phyloP scores from a whole-genome alignment of 2,797 vertebrate genomes.

The Sarcoramphus papa region DNA sequence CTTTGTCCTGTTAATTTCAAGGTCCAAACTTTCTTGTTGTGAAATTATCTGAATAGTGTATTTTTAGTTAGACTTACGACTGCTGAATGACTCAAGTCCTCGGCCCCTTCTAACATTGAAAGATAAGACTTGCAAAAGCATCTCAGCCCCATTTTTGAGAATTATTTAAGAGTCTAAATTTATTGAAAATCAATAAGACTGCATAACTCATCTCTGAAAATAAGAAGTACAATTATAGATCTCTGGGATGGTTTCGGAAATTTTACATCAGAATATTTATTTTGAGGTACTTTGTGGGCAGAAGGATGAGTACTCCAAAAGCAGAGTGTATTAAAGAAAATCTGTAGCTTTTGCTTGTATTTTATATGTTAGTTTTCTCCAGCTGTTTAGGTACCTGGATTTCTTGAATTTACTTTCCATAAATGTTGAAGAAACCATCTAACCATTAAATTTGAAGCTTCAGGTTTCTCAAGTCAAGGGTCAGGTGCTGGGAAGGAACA shows the following conservation, averaged over 20 bases:
- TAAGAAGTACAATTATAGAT: not conserved
- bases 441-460: slow-evolving; percentile 60
- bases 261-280: not conserved
- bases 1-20: not conserved
- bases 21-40: not conserved
- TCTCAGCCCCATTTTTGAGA: not conserved
- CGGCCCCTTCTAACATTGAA: not conserved
- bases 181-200: not conserved
- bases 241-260: not conserved
- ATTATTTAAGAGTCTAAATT: not conserved
- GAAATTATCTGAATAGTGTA: not conserved
- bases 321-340: not conserved
- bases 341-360: not conserved
- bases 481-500: slow-evolving; percentile 48
- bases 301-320: not conserved
- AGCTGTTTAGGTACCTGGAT: not conserved
- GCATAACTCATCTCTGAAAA: not conserved
- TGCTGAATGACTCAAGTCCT: not conserved
- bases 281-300: not conserved
- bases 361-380: not conserved
- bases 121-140: not conserved
- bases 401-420: not conserved
- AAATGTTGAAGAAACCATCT: not conserved
- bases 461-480: slow-evolving; percentile 68
- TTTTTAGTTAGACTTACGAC: not conserved